phyloP scores from a whole-genome alignment of 2,888 invertebrate species.

The Megalurothrips usitatus region DNA sequence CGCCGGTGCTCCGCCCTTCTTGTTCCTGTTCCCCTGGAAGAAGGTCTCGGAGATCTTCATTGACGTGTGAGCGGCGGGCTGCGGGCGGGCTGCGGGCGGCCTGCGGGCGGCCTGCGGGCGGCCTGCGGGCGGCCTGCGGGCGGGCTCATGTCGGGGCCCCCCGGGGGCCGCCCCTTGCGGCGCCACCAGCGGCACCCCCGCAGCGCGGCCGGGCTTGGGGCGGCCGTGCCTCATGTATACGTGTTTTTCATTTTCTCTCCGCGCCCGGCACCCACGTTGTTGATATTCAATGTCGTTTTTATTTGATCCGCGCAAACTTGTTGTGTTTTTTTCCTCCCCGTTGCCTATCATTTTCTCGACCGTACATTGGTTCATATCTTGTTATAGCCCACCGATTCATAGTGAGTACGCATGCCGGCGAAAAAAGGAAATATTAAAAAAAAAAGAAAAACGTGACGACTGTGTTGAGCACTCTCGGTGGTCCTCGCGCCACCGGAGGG shows the following conservation, averaged over 20 bases:
- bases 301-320: conserved; percentile 1
- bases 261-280: background rate
- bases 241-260: background rate
- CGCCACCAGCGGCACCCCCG: background rate
- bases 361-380: conserved; percentile 17
- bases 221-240: conserved; percentile 10
- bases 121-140: background rate
- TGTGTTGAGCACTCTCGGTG: background rate
- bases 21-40: background rate
- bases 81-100: background rate
- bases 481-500: background rate
- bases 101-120: background rate
- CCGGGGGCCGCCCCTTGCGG: background rate
- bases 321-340: background rate
- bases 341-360: background rate
- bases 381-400: conserved; percentile 24
- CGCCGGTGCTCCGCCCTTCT: background rate
- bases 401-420: conserved; percentile 21
- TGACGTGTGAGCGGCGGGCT: background rate
- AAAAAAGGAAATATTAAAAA: background rate
- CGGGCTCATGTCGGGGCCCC: background rate
- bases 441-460: background rate
- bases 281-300: conserved; percentile 12
- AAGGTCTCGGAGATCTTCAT: too few species aligned
- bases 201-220: background rate